These are phyloP conservation scores for Mormyrops boulengeri DNA, from an alignment of 2,797 vertebrate genomes.

Conservation along the genomic window DNA sequence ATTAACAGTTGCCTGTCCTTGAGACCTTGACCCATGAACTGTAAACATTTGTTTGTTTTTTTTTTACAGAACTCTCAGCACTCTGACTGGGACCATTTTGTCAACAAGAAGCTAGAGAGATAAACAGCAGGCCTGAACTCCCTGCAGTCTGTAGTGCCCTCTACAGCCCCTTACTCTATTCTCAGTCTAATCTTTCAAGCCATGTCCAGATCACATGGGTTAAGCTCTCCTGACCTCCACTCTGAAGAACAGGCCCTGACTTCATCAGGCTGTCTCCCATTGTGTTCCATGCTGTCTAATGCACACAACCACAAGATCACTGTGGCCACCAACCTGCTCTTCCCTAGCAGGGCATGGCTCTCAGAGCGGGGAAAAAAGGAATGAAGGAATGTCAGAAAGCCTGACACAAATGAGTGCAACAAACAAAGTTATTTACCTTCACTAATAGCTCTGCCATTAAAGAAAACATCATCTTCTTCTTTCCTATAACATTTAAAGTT, in stretches of 20 bases:
- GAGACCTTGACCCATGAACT: conserved; percentile 91
- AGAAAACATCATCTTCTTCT: conserved; percentile 30
- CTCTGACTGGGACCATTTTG: conserved; percentile 79
- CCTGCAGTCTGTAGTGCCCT: conserved; percentile 89
- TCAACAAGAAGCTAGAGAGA: conserved; percentile 86
- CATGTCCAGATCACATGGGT: conserved; percentile 55
- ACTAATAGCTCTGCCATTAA: conserved; percentile 23
- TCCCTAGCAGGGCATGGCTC: not conserved
- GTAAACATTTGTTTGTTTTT: conserved; percentile 82
- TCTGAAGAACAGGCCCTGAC: conserved; percentile 59
- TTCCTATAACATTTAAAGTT: conserved; percentile 32
- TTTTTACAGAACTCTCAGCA: conserved; percentile 75
- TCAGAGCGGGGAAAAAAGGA: conserved; percentile 33
- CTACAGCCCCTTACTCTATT: conserved; percentile 75
- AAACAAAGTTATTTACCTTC: conserved; percentile 63
- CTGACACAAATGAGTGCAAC: conserved; percentile 57
- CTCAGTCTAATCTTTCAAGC: conserved; percentile 74
- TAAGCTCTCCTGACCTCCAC: conserved; percentile 61
- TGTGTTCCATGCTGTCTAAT: conserved; percentile 8
- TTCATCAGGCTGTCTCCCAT: conserved; percentile 57
- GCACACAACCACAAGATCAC: not conserved
- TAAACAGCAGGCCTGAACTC: conserved; percentile 88
- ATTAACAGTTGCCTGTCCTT: conserved; percentile 91
- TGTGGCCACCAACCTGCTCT: not conserved
- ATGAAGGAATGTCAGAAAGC: conserved; percentile 68